Evolutionary conservation across 1,140 invertebrate genomes (phyloP).

Genomic region (Bradynema listronoti): DNA sequence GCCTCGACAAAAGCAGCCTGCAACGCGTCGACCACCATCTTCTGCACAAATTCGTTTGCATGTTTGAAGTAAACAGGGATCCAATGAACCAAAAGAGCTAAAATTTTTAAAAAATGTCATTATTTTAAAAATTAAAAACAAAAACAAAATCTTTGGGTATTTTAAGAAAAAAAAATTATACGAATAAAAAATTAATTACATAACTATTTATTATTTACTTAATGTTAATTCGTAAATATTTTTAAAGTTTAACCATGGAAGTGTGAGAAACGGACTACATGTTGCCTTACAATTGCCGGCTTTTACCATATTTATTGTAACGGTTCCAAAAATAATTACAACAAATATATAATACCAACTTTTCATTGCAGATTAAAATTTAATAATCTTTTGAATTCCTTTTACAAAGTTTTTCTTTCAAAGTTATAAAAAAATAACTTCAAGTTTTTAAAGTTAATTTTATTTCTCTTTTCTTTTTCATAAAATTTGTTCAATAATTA

Average conservation of each 20-base stretch:
- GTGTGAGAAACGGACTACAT: slow-evolving; percentile 33
- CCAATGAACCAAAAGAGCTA: slow-evolving; percentile 26
- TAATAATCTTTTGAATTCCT: too few relatives aligned
- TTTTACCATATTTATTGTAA: neutral
- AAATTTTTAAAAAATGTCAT: slow-evolving; percentile 11
- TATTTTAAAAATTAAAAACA: neutral
- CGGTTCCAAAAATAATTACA: neutral
- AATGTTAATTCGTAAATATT: too few relatives aligned
- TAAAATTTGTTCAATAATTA: too few relatives aligned
- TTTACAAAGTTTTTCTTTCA: neutral
- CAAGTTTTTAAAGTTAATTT: too few relatives aligned
- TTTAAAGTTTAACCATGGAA: slow-evolving; percentile 24
- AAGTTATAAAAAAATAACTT: neutral
- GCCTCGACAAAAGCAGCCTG: slow-evolving; percentile 28
- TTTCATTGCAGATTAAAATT: too few relatives aligned
- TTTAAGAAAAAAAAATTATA: slow-evolving; percentile 12
- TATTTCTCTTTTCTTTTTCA: too few relatives aligned
- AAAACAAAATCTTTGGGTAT: slow-evolving; percentile 2
- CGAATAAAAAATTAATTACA: too few relatives aligned
- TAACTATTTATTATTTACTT: too few relatives aligned
- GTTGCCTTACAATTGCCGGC: slow-evolving; percentile 13
- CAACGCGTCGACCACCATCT: slow-evolving; percentile 22
- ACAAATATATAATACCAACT: too few relatives aligned
- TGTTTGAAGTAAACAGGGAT: slow-evolving; percentile 26
- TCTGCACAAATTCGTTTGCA: slow-evolving; percentile 20